Conservation (phyloP, 2,888 invertebrate genomes). For the Ectemnius cavifrons region DNA sequence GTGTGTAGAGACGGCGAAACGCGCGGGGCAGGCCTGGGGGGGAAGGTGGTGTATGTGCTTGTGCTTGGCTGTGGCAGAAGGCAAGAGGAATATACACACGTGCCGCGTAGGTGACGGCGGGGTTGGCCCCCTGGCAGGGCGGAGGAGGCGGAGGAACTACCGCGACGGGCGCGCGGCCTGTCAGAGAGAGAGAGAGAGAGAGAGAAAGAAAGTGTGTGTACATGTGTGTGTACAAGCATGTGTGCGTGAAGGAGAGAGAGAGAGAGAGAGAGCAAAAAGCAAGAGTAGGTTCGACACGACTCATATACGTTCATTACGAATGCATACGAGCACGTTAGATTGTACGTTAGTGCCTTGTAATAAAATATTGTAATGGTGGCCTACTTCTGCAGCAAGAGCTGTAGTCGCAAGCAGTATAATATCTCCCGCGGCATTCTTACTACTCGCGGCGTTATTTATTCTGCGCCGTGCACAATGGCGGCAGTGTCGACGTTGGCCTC, state of each 20-base stretch:
- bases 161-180: neutral
- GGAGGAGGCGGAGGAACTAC: no score
- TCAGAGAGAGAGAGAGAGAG: constrained; percentile 12
- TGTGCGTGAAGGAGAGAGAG: constrained; percentile 23
- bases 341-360: constrained; percentile 77
- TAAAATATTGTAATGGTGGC: constrained; percentile 71
- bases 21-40: constrained; percentile 2
- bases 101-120: constrained; percentile 6
- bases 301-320: constrained; percentile 78
- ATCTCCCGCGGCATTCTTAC: constrained; percentile 76
- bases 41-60: constrained; percentile 38
- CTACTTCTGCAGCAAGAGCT: constrained; percentile 68
- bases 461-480: constrained; percentile 71
- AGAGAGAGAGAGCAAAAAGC: constrained; percentile 41
- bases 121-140: neutral
- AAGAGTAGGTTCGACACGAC: constrained; percentile 73
- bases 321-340: constrained; percentile 77
- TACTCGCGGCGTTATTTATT: constrained; percentile 70
- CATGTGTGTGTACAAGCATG: no score
- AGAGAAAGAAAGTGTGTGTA: neutral
- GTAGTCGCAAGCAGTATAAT: constrained; percentile 67
- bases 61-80: constrained; percentile 3
- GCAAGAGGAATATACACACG: neutral
- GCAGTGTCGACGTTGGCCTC: constrained; percentile 43
- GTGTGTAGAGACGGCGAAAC: constrained; percentile 46